Percentiles rank a stretch among this genome's conserved stretches.
Evolutionary conservation across 2,797 vertebrate species (phyloP).

Genomic region (Dryobates pubescens): DNA sequence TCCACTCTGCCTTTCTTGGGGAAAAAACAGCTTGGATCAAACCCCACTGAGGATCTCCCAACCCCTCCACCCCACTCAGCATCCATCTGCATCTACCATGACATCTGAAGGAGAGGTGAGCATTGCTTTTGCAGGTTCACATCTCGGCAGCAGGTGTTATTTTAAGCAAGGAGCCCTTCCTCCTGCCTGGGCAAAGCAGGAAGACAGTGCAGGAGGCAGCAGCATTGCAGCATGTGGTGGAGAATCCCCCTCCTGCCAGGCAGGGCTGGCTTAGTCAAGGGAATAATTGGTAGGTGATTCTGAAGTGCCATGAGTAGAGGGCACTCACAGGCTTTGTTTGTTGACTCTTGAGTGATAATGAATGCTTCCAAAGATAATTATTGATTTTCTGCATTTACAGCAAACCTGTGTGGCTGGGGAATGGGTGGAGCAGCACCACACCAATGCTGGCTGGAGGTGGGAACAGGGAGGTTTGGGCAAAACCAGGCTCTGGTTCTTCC

Average conservation of each 20-base stretch:
- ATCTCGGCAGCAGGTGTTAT: not conserved
- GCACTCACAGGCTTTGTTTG: slow-evolving; percentile 43
- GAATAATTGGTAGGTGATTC: slow-evolving; percentile 48
- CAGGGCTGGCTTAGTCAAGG: not conserved
- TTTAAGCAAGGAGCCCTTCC: not conserved
- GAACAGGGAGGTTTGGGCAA: not conserved
- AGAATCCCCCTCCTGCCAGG: not conserved
- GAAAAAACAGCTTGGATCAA: not conserved
- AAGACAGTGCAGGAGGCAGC: not conserved
- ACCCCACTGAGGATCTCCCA: not conserved
- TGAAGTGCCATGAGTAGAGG: slow-evolving; percentile 28
- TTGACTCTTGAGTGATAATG: slow-evolving; percentile 42
- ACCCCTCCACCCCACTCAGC: not conserved
- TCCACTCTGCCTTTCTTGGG: not conserved
- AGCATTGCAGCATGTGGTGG: not conserved
- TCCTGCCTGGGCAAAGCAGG: not conserved
- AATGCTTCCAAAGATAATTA: slow-evolving; percentile 30
- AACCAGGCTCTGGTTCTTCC: not conserved
- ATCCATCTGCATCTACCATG: not conserved
- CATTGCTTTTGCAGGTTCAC: not conserved
- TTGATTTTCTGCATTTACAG: slow-evolving; percentile 23
- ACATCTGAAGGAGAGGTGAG: fast-evolving
- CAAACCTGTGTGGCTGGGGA: not conserved
- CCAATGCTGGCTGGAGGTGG: fast-evolving
- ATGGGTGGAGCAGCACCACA: not conserved